Conservation (phyloP, 2,113 vertebrate genomes). For the Tyto alba region DNA sequence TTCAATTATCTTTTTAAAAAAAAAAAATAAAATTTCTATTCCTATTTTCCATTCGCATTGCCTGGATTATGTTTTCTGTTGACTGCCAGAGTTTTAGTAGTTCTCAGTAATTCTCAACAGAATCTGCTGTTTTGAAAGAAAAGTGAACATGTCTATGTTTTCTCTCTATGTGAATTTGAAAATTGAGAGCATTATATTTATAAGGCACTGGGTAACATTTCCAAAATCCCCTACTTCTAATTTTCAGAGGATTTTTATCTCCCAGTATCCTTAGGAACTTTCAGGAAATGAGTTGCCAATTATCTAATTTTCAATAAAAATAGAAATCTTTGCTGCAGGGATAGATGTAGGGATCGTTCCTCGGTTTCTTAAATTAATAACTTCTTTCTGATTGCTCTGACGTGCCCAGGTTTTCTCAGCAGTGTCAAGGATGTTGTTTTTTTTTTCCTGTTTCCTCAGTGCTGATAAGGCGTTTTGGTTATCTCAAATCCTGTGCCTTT, state of each 20-base stretch:
- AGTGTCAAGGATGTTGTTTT: rapidly evolving
- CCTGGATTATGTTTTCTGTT: background rate
- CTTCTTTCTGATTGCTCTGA: background rate
- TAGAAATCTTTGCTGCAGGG: background rate
- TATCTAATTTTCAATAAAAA: background rate
- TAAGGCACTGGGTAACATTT: background rate
- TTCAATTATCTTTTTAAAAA: background rate
- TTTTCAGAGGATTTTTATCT: background rate
- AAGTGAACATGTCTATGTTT: background rate
- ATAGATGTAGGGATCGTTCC: background rate
- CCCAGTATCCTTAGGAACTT: background rate
- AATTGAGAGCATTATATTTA: background rate
- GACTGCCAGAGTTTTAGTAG: background rate
- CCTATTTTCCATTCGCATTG: background rate
- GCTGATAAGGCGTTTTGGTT: background rate
- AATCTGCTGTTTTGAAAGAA: background rate
- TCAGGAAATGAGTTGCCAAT: background rate
- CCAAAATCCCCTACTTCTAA: background rate
- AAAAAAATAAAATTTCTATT: rapidly evolving
- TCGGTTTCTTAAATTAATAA: background rate
- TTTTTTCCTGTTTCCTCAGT: background rate
- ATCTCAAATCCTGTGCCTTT: background rate
- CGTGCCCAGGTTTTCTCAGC: background rate
- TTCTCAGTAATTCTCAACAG: background rate
- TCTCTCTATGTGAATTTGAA: background rate